Base-by-base conservation (phyloP, 2,113 vertebrate species). In the Arothron firmamentum region DNA sequence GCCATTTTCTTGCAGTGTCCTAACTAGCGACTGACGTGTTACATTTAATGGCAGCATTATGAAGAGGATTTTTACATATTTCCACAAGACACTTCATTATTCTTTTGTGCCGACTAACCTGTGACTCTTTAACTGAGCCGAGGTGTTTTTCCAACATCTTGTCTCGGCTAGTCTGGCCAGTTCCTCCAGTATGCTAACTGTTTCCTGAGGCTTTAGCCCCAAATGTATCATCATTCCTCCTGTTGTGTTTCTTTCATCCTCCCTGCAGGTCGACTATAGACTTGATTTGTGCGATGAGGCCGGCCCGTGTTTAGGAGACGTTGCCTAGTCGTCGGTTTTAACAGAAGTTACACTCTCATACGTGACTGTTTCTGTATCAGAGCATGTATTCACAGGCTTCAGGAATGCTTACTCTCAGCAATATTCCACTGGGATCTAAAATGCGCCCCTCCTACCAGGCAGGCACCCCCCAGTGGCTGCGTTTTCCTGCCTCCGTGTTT, bases 371-470 rank as follows among this genome's bases (percentile, higher is more conserved):
- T 74, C 74, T 54, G 34, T 9, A 12, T 9, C 34, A 2, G 34
- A 59, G 53, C 21, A 46, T 67, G 53, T 4, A 6, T 56, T 56
- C 67, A 61, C 54, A 62, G 65, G 42, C 28, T 70, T 52, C 1
- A 51, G 59, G 67, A 78, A 63, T 43, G 48, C 51, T 56, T 47
- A 25, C 48, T 56, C 67, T 63, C 6, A 74, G 54, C 65, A 75
- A 72, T 62, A 72, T 59, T 43, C 34, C 43, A 31, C 69, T 47
- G 52, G 69, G 53, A 56, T 70, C 20, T 54, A 23, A 73, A 65
- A 77, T 31, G 23, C 48, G n/a, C 55, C n/a, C 34, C 11, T 56
- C 47, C 52, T 75, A 25, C 60, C 57, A 51, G 43, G 42, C 56
- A 53, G 45, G 5, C 18, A 6, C 53, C 73, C 53, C 53, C 50